Base-by-base conservation (phyloP, 2,888 invertebrate species). In the Zonitis immaculata region DNA sequence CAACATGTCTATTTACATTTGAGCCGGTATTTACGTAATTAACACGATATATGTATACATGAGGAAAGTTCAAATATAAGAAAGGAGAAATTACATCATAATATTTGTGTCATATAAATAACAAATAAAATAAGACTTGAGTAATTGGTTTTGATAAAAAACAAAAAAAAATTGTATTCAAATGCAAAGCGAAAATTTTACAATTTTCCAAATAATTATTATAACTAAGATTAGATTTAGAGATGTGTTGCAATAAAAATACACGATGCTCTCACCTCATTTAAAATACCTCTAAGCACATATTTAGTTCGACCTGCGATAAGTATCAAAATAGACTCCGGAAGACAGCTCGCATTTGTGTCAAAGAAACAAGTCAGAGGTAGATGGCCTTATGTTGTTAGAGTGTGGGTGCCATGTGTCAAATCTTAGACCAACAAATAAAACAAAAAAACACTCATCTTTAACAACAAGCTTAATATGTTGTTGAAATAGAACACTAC, bases 321-420 rank as follows among this genome's bases (percentile, higher is more conserved):
- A 62, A 61, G 67, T 68, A 67, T 69, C 60, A 69, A 73, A 73
- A 73, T 73, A 72, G 71, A 71, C 64, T 67, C 68, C 66, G 73
- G 73, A 73, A 72, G 71, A 67, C 54, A 57, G 57, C 58, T 56
- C 58, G 62, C 66, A 69, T 66, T 66, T 68, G 67, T 67, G 67
- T 69, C 68, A 67, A 68, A 69, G 66, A 65, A 67, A 63, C 60
- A 53, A 59, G 58, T 57, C 54, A 57, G 64, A 67, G 67, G 67
- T 67, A 65, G 67, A 67, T 62, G 66, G 66, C 67, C 67, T 64
- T 63, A 58, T 46, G 53, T 28, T 49, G 39, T 42, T 26, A 50
- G 42, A 46, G 57, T 51, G 61, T 64, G 56, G 61, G 62, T 63
- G 64, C 62, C 56, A 52, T 56, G 52, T 56, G 56, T 56, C 56